Conservation (phyloP, 2,888 invertebrate species). For the Perizoma flavofasciatum region DNA sequence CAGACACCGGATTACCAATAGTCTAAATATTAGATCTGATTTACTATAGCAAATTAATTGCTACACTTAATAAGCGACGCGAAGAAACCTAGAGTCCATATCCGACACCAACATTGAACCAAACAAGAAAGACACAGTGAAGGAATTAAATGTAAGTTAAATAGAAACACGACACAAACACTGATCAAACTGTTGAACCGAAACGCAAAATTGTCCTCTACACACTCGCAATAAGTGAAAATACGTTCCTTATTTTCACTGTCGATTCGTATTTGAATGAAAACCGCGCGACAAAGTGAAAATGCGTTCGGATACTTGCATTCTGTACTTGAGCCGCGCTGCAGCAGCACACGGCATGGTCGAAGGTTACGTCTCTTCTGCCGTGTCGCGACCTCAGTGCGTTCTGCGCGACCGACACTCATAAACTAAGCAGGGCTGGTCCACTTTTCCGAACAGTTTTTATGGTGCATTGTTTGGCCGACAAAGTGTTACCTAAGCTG, state of each 20-base stretch:
- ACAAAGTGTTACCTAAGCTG: conserved; percentile 58
- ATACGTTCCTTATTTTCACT: conserved; percentile 5
- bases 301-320: conserved; percentile 68
- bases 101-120: not conserved
- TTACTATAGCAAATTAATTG: conserved; percentile 9
- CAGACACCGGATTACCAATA: not conserved
- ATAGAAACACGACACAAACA: conserved; percentile 10
- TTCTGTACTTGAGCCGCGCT: conserved; percentile 65
- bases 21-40: conserved; percentile 1
- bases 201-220: not conserved
- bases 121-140: not conserved
- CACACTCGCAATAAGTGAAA: conserved; percentile 3
- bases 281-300: conserved; percentile 11
- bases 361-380: conserved; percentile 59
- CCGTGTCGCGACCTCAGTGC: conserved; percentile 51
- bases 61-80: not conserved
- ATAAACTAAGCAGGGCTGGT: conserved; percentile 73
- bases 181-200: not conserved
- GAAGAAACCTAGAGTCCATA: not conserved
- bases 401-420: conserved; percentile 69
- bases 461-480: conserved; percentile 73
- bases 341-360: conserved; percentile 76
- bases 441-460: conserved; percentile 62
- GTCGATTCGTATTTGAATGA: conserved; percentile 1
- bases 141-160: not conserved